Conservation (phyloP, 2,797 vertebrate genomes). For the Microchirus variegatus region DNA sequence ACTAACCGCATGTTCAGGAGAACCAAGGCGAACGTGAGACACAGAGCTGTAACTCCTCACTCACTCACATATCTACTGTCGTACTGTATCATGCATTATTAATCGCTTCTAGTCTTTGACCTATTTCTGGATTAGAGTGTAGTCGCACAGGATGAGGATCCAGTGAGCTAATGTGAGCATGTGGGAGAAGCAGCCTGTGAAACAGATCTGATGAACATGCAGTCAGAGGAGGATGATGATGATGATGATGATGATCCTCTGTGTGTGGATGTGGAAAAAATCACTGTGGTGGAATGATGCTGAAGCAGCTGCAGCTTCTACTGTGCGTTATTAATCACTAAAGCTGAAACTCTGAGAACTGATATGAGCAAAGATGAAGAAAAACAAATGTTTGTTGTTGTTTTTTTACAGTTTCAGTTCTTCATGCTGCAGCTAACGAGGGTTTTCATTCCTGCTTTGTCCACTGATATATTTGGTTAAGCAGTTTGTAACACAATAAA, state of each 20-base stretch:
- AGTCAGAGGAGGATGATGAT: neutral
- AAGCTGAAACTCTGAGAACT: too few species aligned
- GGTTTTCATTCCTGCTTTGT: too few species aligned
- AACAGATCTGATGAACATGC: conserved; percentile 58
- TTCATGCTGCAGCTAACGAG: too few species aligned
- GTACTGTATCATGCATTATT: conserved; percentile 57
- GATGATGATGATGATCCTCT: neutral
- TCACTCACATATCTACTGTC: conserved; percentile 13
- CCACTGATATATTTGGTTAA: too few species aligned
- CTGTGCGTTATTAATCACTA: conserved; percentile 2
- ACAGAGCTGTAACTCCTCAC: too few species aligned
- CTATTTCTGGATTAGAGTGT: conserved; percentile 54
- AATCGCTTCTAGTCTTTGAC: conserved; percentile 55
- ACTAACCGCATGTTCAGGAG: neutral
- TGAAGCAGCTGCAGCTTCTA: neutral
- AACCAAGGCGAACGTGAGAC: neutral
- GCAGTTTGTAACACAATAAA: too few species aligned
- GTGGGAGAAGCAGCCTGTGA: conserved; percentile 42
- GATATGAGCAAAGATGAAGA: too few species aligned
- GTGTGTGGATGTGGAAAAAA: neutral
- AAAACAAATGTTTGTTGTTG: too few species aligned
- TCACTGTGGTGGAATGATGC: conserved; percentile 5
- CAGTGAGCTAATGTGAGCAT: conserved; percentile 42
- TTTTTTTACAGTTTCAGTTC: too few species aligned
- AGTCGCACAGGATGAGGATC: conserved; percentile 33